These are phyloP conservation scores for Daphoenositta chrysoptera DNA, from an alignment of 2,113 vertebrate species.

Conservation along the genomic window DNA sequence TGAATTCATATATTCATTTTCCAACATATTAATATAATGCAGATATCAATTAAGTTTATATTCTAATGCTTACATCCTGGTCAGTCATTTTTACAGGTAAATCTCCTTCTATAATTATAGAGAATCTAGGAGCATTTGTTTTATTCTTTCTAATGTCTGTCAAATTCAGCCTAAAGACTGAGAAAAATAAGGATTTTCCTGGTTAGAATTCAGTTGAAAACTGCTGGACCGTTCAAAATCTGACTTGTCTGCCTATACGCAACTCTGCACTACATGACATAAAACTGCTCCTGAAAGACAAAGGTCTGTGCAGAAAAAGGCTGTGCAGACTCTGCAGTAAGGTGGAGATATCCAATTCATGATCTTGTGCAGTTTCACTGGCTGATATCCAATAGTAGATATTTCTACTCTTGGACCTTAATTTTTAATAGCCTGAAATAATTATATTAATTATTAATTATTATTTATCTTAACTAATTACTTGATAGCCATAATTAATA, in stretches of 20 bases:
- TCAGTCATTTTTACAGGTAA: background rate
- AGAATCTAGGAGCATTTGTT: background rate
- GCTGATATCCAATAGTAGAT: background rate
- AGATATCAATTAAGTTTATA: background rate
- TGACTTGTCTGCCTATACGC: background rate
- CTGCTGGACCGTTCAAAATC: background rate
- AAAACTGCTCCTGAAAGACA: background rate
- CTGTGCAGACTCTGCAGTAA: background rate
- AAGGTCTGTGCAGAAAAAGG: background rate
- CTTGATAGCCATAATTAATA: background rate
- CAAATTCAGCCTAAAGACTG: background rate
- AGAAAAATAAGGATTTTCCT: background rate
- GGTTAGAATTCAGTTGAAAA: background rate
- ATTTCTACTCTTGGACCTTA: background rate
- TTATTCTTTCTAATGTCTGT: background rate
- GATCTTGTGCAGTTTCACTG: background rate
- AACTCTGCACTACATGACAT: background rate
- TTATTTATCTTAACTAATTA: background rate
- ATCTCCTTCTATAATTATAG: background rate
- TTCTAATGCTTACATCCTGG: background rate
- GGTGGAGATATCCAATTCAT: background rate
- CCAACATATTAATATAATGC: background rate
- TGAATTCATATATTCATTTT: background rate
- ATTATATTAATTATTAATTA: background rate
- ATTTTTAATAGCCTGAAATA: background rate